Percentiles rank a stretch among this genome's conserved stretches.
These are phyloP conservation scores for Microplitis mediator DNA, from an alignment of 1,140 invertebrate species.

Conservation along the genomic window DNA sequence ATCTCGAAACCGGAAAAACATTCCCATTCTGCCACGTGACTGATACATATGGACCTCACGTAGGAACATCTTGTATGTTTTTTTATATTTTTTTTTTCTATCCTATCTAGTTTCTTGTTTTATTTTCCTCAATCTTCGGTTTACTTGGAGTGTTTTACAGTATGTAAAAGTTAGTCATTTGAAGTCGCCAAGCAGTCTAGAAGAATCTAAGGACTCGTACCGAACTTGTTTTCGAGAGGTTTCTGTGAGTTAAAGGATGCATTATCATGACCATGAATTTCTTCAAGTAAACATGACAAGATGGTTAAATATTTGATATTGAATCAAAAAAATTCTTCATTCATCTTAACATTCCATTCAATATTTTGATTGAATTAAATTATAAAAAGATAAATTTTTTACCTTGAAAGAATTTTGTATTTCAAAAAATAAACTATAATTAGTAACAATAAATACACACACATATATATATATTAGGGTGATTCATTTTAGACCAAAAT, in stretches of 20 bases:
- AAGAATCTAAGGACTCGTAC: neutral
- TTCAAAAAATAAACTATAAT: neutral
- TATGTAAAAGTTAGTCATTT: too few species aligned
- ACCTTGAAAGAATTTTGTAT: neutral
- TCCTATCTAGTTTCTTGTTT: neutral
- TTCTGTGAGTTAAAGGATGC: neutral
- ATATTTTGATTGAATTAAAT: neutral
- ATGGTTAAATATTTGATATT: neutral
- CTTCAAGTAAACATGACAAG: neutral
- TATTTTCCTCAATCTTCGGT: neutral
- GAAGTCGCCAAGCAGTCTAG: slow-evolving; percentile 30
- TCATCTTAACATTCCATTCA: neutral
- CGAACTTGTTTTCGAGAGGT: neutral
- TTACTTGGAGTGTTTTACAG: neutral
- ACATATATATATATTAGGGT: too few species aligned
- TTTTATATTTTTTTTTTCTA: neutral
- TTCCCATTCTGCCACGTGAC: neutral
- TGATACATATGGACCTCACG: neutral
- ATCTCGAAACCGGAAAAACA: slow-evolving; percentile 24
- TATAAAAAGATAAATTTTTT: neutral
- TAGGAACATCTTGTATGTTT: neutral
- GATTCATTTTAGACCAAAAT: too few species aligned
- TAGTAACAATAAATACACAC: neutral
- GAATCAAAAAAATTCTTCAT: neutral
- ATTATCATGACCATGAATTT: slow-evolving; percentile 13